Base-by-base conservation (phyloP, 1,140 invertebrate genomes). In the Druon quercuslanigerum region DNA sequence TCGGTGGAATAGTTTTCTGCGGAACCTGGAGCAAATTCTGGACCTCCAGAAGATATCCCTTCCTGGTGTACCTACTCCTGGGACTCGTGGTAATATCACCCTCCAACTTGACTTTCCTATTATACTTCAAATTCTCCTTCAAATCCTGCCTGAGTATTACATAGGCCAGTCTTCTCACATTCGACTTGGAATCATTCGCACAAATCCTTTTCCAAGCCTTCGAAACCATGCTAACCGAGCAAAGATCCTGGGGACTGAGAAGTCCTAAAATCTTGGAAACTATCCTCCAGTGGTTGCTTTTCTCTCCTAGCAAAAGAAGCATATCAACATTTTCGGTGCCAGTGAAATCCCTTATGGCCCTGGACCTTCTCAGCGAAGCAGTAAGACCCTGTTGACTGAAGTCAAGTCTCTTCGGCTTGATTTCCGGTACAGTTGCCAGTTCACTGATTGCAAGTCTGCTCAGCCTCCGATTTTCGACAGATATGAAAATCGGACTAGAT, bases 221-320 rank as follows among this genome's bases (percentile, higher is more conserved):
- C 0, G 89, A 91, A 0, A 91, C 90, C 85, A 91, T 86, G 17
- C 84, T 89, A n/a, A 88, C 71, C 0, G 87, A 83, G n/a, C 88
- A 91, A 0, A 92, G 76, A 75, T 90, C 89, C 52, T 87, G 81
- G 0, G 87, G 73, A 2, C 74, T 79, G 0, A 90, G 76, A 51
- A 81, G 82, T 1, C 79, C 80, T 0, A 90, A 70, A 16, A 90
- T 90, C 50, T 87, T 87, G 2, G 83, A 85, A 0, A 90, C 83
- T 14, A 89, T 85, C 13, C 86, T 82, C 72, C 84, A 82, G 20
- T 91, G 88, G 71, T 88, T 88, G 72, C 87, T 91, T 74, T 88
- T 89, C 8, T 91, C 89, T 0, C 88, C 90, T 0, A 92, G 79
- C 0, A 87, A 76, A 7, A 77, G 82, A 6, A 92, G 20, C 50